A percentile compares a stretch with the other conserved stretches of the same genome.
Evolutionary conservation across 2,888 invertebrate species (phyloP).

Genomic region (Oligia latruncula): DNA sequence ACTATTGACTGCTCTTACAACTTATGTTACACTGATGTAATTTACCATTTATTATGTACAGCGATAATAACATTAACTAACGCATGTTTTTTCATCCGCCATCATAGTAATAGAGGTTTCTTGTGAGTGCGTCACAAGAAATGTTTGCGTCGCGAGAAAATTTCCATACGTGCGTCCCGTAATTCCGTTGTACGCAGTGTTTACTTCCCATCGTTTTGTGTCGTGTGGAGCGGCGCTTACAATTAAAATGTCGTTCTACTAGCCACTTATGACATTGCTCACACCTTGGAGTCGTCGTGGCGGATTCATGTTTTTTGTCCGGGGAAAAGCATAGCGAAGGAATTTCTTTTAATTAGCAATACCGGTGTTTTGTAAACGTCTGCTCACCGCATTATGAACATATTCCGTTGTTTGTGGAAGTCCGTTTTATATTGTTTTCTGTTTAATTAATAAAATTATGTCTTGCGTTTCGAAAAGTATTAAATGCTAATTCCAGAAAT

Average conservation of each 20-base stretch:
- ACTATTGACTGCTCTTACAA: constrained; percentile 35
- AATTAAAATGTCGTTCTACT: constrained; percentile 82
- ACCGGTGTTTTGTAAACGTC: constrained; percentile 73
- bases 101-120: constrained; percentile 62
- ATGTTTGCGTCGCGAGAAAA: constrained; percentile 65
- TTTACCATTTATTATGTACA: constrained; percentile 55
- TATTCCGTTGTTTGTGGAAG: constrained; percentile 66
- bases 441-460: constrained; percentile 55
- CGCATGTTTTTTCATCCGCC: constrained; percentile 51
- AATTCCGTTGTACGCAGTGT: constrained; percentile 65
- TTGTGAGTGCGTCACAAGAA: constrained; percentile 56
- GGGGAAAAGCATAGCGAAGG: constrained; percentile 78
- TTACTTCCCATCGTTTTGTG: constrained; percentile 77
- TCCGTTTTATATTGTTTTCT: constrained; percentile 38
- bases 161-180: constrained; percentile 73
- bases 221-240: constrained; percentile 77
- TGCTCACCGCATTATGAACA: constrained; percentile 74
- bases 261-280: constrained; percentile 83
- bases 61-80: constrained; percentile 62
- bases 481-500: background rate
- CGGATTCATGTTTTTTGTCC: constrained; percentile 80
- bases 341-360: constrained; percentile 86
- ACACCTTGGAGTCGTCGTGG: constrained; percentile 83
- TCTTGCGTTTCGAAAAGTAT: constrained; percentile 1
- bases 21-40: constrained; percentile 53